Evolutionary conservation across 1,140 invertebrate species (phyloP).

Genomic region (Calephelis virginiensis): DNA sequence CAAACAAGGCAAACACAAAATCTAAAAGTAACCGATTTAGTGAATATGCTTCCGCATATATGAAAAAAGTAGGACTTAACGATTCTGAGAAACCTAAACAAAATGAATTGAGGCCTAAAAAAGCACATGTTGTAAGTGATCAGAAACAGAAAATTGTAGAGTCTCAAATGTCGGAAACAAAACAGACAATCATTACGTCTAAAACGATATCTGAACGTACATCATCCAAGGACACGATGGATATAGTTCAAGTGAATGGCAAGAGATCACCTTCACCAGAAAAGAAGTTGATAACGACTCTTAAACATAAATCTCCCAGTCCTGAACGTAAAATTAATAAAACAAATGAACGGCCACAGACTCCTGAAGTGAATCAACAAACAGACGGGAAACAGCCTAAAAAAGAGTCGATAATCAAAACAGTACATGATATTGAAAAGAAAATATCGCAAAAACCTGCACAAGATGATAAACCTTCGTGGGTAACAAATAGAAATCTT

Average conservation of each 20-base stretch:
- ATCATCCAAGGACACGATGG: slow-evolving; percentile 51
- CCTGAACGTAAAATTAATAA: slow-evolving; percentile 31
- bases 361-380: slow-evolving; percentile 42
- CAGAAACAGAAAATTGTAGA: slow-evolving; percentile 39
- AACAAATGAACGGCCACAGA: slow-evolving; percentile 39
- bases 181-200: slow-evolving; percentile 30
- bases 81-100: slow-evolving; percentile 51
- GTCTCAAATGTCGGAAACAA: slow-evolving; percentile 33
- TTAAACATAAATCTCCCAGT: slow-evolving; percentile 23
- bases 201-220: slow-evolving; percentile 44
- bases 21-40: slow-evolving; percentile 61
- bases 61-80: slow-evolving; percentile 71
- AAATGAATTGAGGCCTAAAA: slow-evolving; percentile 39
- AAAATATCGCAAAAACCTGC: slow-evolving; percentile 48
- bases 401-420: slow-evolving; percentile 62
- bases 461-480: slow-evolving; percentile 76
- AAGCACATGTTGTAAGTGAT: slow-evolving; percentile 32
- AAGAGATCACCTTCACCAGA: slow-evolving; percentile 60
- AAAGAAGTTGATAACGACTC: slow-evolving; percentile 33
- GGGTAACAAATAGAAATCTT: slow-evolving; percentile 79
- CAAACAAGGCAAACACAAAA: slow-evolving; percentile 51
- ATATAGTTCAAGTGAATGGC: slow-evolving; percentile 47
- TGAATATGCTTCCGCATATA: slow-evolving; percentile 74
- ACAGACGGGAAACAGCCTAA: slow-evolving; percentile 36
- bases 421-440: slow-evolving; percentile 55